phyloP scores from a whole-genome alignment of 2,888 invertebrate species.

The Eustalomyia histrio region DNA sequence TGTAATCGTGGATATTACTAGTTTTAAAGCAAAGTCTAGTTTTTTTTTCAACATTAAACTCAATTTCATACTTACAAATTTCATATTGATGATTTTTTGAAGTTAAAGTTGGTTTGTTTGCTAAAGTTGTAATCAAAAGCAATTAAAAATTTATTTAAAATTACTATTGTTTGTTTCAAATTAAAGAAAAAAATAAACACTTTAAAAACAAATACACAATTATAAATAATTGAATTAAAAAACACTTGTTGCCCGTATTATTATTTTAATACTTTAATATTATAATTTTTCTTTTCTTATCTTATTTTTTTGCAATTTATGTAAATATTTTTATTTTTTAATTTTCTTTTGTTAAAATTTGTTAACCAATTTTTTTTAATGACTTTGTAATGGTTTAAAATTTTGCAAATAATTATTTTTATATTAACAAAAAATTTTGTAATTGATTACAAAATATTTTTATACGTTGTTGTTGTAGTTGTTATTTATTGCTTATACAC shows the following conservation, averaged over 20 bases:
- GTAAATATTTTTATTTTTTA: conserved; percentile 25
- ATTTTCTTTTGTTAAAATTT: not conserved
- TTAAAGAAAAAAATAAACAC: not conserved
- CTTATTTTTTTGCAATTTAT: conserved; percentile 18
- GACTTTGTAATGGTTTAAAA: conserved; percentile 4
- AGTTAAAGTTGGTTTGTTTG: conserved; percentile 5
- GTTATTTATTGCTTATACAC: conserved; percentile 33
- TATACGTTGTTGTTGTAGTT: not conserved
- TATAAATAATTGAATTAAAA: conserved; percentile 8
- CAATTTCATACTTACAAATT: conserved; percentile 63
- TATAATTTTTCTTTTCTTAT: conserved; percentile 15
- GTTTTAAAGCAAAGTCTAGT: conserved; percentile 34
- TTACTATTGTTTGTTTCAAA: conserved; percentile 13
- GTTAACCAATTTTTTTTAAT: conserved; percentile 26
- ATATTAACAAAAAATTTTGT: conserved; percentile 53
- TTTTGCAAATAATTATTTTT: conserved; percentile 15
- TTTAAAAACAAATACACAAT: conserved; percentile 12
- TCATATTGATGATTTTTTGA: conserved; percentile 59
- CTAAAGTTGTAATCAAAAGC: conserved; percentile 44
- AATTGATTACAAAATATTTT: conserved; percentile 55
- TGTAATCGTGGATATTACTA: conserved; percentile 7
- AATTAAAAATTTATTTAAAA: conserved; percentile 34
- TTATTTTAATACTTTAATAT: conserved; percentile 23
- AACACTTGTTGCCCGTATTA: conserved; percentile 26
- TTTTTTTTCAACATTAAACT: conserved; percentile 3